Percentiles rank a stretch among this genome's conserved stretches.
These are phyloP conservation scores for Phenganax marumi DNA, from an alignment of 92 coral and sea anemone species.

Conservation along the genomic window DNA sequence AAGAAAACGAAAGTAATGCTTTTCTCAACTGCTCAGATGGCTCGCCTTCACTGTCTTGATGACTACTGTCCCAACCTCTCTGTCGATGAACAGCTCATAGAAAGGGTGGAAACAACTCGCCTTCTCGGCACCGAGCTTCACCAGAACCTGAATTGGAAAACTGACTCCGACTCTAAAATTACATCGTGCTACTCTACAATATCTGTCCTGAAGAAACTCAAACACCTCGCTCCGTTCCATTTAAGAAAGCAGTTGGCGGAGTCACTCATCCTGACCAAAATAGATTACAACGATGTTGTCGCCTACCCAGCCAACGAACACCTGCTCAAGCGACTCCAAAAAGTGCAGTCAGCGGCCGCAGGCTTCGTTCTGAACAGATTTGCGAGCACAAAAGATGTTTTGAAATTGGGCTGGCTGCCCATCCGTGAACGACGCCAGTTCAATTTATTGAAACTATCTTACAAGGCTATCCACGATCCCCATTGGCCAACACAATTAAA, in stretches of 20 bases:
- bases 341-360: too few relatives aligned
- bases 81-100: slow-evolving; percentile 17
- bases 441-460: too few relatives aligned
- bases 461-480: too few relatives aligned
- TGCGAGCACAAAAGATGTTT: too few relatives aligned
- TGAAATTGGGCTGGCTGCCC: too few relatives aligned
- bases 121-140: slow-evolving; percentile 47
- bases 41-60: slow-evolving; percentile 36
- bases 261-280: slow-evolving; percentile 38
- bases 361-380: too few relatives aligned
- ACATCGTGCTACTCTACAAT: slow-evolving; percentile 15
- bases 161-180: slow-evolving; percentile 34
- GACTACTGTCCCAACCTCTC: slow-evolving; percentile 33
- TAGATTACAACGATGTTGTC: slow-evolving; percentile 46
- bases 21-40: slow-evolving; percentile 38
- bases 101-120: slow-evolving; percentile 28
- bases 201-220: slow-evolving; percentile 45
- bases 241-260: slow-evolving; percentile 45
- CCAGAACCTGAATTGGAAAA: slow-evolving; percentile 26
- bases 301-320: slow-evolving; percentile 8
- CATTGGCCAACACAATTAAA: too few relatives aligned
- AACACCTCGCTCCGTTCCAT: slow-evolving; percentile 42
- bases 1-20: too few relatives aligned
- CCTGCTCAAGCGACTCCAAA: too few relatives aligned
- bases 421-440: too few relatives aligned